These are phyloP conservation scores for Sinocyclocheilus anophthalmus DNA, from an alignment of 2,113 vertebrate genomes.

Conservation along the genomic window DNA sequence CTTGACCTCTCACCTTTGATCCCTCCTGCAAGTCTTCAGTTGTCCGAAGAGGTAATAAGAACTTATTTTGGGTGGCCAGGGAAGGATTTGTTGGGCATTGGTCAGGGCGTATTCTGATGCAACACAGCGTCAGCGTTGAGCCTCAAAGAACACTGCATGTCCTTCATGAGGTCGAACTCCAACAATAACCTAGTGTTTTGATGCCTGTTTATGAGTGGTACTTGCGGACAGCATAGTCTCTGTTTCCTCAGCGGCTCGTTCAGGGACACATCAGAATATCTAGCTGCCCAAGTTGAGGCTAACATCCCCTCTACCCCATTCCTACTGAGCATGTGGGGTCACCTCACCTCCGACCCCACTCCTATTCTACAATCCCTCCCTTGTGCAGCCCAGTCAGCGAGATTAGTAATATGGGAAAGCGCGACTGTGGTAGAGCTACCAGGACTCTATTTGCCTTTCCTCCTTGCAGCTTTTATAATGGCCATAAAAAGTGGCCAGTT, in stretches of 20 bases:
- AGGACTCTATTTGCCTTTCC: conserved; percentile 58
- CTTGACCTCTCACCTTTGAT: conserved; percentile 69
- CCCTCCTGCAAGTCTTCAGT: conserved; percentile 60
- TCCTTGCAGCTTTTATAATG: conserved; percentile 53
- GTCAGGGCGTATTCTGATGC: conserved; percentile 28
- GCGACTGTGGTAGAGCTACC: neutral
- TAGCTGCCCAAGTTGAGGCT: neutral
- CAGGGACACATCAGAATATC: conserved; percentile 25
- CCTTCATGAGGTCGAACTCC: conserved; percentile 21
- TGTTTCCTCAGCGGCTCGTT: conserved; percentile 20
- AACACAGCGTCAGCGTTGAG: neutral
- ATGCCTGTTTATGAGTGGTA: conserved; percentile 35
- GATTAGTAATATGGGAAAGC: conserved; percentile 7
- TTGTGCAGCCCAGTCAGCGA: conserved; percentile 34
- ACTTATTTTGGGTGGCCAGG: conserved; percentile 35
- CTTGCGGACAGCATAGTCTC: neutral
- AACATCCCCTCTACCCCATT: neutral
- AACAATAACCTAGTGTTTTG: conserved; percentile 59
- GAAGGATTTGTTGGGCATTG: conserved; percentile 52
- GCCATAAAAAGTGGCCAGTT: conserved; percentile 64
- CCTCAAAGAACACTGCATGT: conserved; percentile 34
- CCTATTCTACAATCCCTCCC: conserved; percentile 35
- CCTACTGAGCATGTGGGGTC: conserved; percentile 30
- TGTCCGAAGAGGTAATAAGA: conserved; percentile 31
- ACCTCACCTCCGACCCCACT: conserved; percentile 31